Conservation (phyloP, 2,888 invertebrate species). For the Cynaeus angustus region DNA sequence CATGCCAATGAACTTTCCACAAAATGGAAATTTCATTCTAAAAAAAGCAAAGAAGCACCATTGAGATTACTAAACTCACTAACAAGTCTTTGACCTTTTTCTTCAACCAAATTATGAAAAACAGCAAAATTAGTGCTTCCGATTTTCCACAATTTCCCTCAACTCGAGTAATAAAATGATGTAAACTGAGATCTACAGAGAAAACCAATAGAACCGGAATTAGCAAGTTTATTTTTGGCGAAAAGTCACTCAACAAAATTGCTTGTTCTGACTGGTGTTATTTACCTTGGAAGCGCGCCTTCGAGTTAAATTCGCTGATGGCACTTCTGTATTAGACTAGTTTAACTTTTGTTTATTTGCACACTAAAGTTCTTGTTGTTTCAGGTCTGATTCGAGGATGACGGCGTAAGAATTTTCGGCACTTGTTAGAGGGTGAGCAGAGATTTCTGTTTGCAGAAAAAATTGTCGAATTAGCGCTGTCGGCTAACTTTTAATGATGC, state of each 20-base stretch:
- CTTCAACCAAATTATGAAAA: conserved; percentile 5
- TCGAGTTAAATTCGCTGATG: background rate
- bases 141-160: too few relatives aligned
- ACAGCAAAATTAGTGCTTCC: conserved; percentile 5
- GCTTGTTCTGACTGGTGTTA: conserved; percentile 29
- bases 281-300: conserved; percentile 22
- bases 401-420: conserved; percentile 16
- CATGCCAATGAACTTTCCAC: too few relatives aligned
- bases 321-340: conserved; percentile 24
- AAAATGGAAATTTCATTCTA: too few relatives aligned
- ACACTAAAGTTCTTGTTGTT: conserved; percentile 21
- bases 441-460: conserved; percentile 12
- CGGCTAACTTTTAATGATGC: conserved; percentile 4
- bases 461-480: background rate
- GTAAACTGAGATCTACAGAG: conserved; percentile 18
- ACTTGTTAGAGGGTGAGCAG: conserved; percentile 10
- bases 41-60: too few relatives aligned
- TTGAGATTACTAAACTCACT: too few relatives aligned
- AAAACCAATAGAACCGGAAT: conserved; percentile 20
- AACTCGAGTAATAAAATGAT: conserved; percentile 19
- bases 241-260: conserved; percentile 34
- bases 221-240: conserved; percentile 25
- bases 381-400: conserved; percentile 17
- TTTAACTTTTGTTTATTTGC: conserved; percentile 28
- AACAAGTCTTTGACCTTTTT: too few relatives aligned